Evolutionary conservation across 2,888 invertebrate species (phyloP).

Genomic region (Tupiocoris notatus): DNA sequence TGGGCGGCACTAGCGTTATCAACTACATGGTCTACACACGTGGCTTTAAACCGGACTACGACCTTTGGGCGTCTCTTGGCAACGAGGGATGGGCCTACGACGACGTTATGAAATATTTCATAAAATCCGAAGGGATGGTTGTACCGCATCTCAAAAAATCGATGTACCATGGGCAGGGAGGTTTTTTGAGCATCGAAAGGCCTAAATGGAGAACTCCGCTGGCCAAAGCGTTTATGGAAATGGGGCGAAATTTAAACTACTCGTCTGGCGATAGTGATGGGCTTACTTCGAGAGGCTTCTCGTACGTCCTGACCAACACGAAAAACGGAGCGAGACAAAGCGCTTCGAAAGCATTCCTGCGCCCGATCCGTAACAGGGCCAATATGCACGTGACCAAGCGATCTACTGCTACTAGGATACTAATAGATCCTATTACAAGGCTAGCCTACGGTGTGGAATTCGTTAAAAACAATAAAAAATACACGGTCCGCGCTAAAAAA

Average conservation of each 20-base stretch:
- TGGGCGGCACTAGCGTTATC: conserved; percentile 59
- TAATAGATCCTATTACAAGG: conserved; percentile 64
- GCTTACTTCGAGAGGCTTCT: conserved; percentile 64
- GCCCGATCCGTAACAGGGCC: conserved; percentile 60
- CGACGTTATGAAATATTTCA: conserved; percentile 54
- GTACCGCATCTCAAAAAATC: conserved; percentile 53
- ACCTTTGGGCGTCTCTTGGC: conserved; percentile 57
- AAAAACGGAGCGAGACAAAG: conserved; percentile 64
- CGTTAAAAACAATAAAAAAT: conserved; percentile 56
- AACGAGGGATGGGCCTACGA: conserved; percentile 56
- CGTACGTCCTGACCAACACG: conserved; percentile 64
- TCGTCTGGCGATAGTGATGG: conserved; percentile 65
- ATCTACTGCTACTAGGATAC: conserved; percentile 63
- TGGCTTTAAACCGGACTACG: conserved; percentile 58
- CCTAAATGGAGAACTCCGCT: conserved; percentile 58
- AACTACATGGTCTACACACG: conserved; percentile 61
- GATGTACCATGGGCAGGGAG: conserved; percentile 62
- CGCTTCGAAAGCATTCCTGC: conserved; percentile 65
- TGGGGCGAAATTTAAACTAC: conserved; percentile 66
- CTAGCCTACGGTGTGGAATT: conserved; percentile 69
- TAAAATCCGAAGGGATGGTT: conserved; percentile 52
- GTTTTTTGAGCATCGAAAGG: conserved; percentile 63
- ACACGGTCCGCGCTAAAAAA: conserved; percentile 63
- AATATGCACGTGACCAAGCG: conserved; percentile 68
- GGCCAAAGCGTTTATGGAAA: conserved; percentile 61